A percentile compares a stretch with the other conserved stretches of the same genome.
phyloP scores from a whole-genome alignment of 1,140 invertebrate species.

The Chionoecetes opilio region DNA sequence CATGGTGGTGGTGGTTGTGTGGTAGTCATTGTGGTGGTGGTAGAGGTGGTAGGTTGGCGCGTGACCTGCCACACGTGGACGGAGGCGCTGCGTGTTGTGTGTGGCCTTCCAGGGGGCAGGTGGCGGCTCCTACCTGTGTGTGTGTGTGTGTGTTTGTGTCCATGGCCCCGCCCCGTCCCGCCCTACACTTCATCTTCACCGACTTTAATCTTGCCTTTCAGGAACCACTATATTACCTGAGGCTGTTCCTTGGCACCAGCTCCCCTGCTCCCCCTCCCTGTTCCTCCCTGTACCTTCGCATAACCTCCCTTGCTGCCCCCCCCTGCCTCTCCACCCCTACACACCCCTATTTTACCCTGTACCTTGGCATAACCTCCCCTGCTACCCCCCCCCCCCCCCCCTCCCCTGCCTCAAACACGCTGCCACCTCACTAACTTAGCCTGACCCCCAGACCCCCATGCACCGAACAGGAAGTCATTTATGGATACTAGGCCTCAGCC shows the following conservation, averaged over 20 bases:
- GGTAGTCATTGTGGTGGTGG: no score
- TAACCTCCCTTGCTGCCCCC: no score
- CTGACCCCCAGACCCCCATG: not conserved
- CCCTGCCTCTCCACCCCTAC: no score
- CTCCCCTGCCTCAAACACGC: no score
- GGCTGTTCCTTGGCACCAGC: not conserved
- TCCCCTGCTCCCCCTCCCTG: not conserved
- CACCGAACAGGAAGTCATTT: not conserved
- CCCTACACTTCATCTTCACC: not conserved
- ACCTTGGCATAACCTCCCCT: no score
- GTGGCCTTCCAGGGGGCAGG: conserved; percentile 22
- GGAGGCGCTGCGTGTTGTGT: conserved; percentile 13
- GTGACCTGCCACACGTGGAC: conserved; percentile 23
- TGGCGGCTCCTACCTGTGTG: conserved; percentile 13
- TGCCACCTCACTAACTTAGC: not conserved
- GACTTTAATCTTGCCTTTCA: not conserved
- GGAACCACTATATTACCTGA: not conserved
- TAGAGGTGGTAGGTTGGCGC: not conserved
- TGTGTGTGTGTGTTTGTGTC: not conserved
- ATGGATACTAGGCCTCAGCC: not conserved
- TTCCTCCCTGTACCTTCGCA: no score
- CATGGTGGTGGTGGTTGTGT: no score
- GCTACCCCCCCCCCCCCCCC: no score
- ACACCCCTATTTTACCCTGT: no score
- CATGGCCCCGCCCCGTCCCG: not conserved